A percentile compares a stretch with the other conserved stretches of the same genome.
phyloP scores from a whole-genome alignment of 1,140 invertebrate species.

The Bombus ignitus region DNA sequence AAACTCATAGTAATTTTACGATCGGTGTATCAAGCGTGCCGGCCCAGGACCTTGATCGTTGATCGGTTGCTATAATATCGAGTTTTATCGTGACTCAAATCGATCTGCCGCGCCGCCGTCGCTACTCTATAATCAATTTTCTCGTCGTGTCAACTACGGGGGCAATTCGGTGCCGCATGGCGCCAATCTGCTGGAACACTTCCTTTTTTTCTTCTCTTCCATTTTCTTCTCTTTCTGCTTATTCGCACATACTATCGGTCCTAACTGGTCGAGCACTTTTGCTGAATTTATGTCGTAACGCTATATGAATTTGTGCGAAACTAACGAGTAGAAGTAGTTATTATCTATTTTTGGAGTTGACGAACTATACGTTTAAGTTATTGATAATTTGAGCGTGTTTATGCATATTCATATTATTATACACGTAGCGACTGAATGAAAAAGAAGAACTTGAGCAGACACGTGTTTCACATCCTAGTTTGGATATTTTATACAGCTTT shows the following conservation, averaged over 20 bases:
- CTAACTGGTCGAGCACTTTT: not conserved
- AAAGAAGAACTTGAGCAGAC: too few species aligned
- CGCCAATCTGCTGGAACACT: conserved; percentile 31
- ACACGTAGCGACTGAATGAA: too few species aligned
- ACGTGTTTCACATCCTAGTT: too few species aligned
- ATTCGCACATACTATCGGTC: not conserved
- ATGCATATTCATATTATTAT: too few species aligned
- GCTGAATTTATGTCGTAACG: not conserved
- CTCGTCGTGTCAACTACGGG: conserved; percentile 28
- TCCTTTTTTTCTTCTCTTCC: not conserved
- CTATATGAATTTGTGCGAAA: too few species aligned
- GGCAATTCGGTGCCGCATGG: conserved; percentile 25
- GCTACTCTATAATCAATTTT: conserved; percentile 45
- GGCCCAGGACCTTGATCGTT: conserved; percentile 30
- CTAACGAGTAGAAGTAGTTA: too few species aligned
- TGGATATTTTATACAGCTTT: too few species aligned
- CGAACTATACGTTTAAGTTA: too few species aligned
- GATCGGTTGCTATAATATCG: conserved; percentile 27
- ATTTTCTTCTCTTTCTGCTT: not conserved
- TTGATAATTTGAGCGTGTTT: too few species aligned
- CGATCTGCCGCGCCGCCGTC: conserved; percentile 21
- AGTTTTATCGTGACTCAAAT: conserved; percentile 36
- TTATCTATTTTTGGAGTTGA: too few species aligned
- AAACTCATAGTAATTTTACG: conserved; percentile 16
- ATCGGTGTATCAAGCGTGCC: not conserved